Evolutionary conservation across 2,888 invertebrate species (phyloP).

Genomic region (Hemistola chrysoprasaria): DNA sequence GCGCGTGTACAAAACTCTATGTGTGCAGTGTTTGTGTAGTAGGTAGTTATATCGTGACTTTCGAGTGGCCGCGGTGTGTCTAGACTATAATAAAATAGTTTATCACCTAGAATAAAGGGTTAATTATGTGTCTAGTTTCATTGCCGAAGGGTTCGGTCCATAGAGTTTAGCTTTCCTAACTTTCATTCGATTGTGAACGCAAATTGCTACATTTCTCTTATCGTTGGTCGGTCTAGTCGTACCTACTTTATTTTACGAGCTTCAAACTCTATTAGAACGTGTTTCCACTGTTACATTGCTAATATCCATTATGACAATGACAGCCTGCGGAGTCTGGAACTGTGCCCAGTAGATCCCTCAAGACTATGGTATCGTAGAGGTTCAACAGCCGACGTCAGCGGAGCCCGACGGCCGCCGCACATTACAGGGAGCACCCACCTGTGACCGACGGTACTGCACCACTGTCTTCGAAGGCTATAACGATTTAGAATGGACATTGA

Average conservation of each 20-base stretch:
- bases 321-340: no score
- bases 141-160: constrained; percentile 7
- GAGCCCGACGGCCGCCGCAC: constrained; percentile 53
- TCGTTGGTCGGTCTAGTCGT: no score
- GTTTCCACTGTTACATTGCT: no score
- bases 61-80: no score
- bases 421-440: constrained; percentile 62
- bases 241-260: no score
- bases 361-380: constrained; percentile 21
- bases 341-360: no score
- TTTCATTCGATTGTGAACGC: constrained; percentile 1
- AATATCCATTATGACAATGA: neutral
- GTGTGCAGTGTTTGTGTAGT: no score
- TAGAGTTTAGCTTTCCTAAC: constrained; percentile 10
- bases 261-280: no score
- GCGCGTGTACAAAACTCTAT: no score
- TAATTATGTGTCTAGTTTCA: constrained; percentile 1
- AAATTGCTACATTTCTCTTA: constrained; percentile 11
- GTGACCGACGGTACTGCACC: constrained; percentile 69
- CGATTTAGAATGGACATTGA: constrained; percentile 27
- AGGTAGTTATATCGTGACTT: no score
- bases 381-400: constrained; percentile 53
- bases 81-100: no score
- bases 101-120: no score
- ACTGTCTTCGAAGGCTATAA: constrained; percentile 32